Percentiles rank a stretch among this genome's conserved stretches.
These are phyloP conservation scores for Podarcis muralis DNA, from an alignment of 2,113 vertebrate species.

Conservation along the genomic window DNA sequence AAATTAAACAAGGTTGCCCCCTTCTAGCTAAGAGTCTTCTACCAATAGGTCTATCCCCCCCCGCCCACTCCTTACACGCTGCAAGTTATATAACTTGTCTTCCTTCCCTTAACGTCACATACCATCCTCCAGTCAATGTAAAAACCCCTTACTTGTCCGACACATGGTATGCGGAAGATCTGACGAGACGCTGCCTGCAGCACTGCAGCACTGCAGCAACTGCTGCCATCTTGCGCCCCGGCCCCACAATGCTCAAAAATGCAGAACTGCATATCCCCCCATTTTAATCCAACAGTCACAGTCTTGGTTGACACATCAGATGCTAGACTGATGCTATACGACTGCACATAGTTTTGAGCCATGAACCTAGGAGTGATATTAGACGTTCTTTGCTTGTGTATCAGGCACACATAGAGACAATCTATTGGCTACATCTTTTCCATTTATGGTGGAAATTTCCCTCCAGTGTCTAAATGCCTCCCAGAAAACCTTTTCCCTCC, in stretches of 20 bases:
- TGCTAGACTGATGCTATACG: background rate
- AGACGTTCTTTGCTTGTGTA: background rate
- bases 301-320: background rate
- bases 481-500: background rate
- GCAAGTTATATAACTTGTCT: slow-evolving; percentile 14
- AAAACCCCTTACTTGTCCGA: slow-evolving; percentile 80
- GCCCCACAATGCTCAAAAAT: too few relatives aligned
- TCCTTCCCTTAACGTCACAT: slow-evolving; percentile 91
- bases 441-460: too few relatives aligned
- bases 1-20: background rate
- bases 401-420: background rate
- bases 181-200: background rate
- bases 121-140: slow-evolving; percentile 96
- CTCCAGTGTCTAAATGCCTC: background rate
- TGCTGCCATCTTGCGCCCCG: too few relatives aligned
- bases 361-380: background rate
- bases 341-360: background rate
- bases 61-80: background rate
- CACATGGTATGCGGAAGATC: slow-evolving; percentile 20
- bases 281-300: too few relatives aligned
- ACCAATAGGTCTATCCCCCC: too few relatives aligned
- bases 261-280: too few relatives aligned
- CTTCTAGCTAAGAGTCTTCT: background rate
- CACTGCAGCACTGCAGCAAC: too few relatives aligned
- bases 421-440: background rate